Evolutionary conservation across 1,140 invertebrate species (phyloP).

Genomic region (Ylistrum balloti): DNA sequence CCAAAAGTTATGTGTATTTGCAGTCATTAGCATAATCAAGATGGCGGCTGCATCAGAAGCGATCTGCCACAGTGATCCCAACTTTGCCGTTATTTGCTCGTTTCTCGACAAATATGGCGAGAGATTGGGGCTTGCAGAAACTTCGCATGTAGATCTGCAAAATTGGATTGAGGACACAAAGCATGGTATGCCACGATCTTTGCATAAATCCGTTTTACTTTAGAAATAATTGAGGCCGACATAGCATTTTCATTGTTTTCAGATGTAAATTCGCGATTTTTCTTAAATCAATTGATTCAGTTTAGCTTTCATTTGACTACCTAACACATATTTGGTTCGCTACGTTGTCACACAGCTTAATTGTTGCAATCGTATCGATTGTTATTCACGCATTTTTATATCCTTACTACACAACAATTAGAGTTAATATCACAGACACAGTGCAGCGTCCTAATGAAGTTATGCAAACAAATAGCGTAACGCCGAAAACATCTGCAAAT

Average conservation of each 20-base stretch:
- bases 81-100: constrained; percentile 97
- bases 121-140: constrained; percentile 87
- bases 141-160: constrained; percentile 89
- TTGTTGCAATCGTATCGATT: no score
- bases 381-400: no score
- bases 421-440: no score
- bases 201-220: background rate
- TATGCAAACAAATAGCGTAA: no score
- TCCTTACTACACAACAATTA: no score
- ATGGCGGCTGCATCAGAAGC: constrained; percentile 92
- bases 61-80: constrained; percentile 93
- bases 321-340: no score
- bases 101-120: constrained; percentile 94
- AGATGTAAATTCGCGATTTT: constrained; percentile 71
- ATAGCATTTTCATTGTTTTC: constrained; percentile 59
- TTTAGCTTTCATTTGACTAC: no score
- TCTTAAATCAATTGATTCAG: no score
- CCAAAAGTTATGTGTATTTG: constrained; percentile 4
- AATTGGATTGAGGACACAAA: constrained; percentile 93
- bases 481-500: no score
- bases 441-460: no score
- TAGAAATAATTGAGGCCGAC: constrained; percentile 33
- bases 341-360: no score
- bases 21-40: constrained; percentile 82
- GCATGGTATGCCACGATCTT: constrained; percentile 86